Evolutionary conservation across 2,113 vertebrate genomes (phyloP), one percentile per base, ranked within the genome.

Genomic region (Pyxicephalus adspersus): DNA sequence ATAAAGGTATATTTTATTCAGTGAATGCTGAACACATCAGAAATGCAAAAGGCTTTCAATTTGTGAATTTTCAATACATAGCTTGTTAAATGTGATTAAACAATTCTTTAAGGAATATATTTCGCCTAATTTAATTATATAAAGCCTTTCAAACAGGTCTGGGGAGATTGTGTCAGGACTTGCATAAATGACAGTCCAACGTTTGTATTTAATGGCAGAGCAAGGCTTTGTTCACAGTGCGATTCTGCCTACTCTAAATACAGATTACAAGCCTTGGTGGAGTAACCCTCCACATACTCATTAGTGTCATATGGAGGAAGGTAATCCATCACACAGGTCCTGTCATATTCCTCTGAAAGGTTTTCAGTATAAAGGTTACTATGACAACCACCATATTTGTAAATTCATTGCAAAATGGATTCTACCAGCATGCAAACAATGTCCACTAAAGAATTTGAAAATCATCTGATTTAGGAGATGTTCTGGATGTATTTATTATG

Each of bases 351-450:
- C 19, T 74, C 29, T 60, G 52, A 74, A 74, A 74, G 26, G 29
- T 60, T 60, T 29, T 58, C 52, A 60, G 71, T 38, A 74, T 55
- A 74, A 60, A 74, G 26, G 71, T 74, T 22, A 60, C 71, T 55
- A 74, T 74, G 17, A 52, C 54, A 74, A 74, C 71, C 55, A 74
- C 54, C 55, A 58, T 74, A 55, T 72, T 72, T 72, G 51, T 60
- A 60, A 74, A 74, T 57, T 29, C 31, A 45, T 57, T 74, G 68
- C 68, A 55, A 72, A 72, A 72, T 23, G 57, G 71, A 28, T 74
- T 74, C 28, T 23, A 8, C 28, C n/a, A 22, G 19, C 57, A 55
- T 60, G 29, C 52, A 74, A 74, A 60, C 28, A 28, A 60, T 74
- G 71, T 11, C 51, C 17, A 72, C 23, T 45, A 45, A 45, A 13